Base-by-base conservation (phyloP, 2,888 invertebrate genomes). In the Agapetus fuscipes region DNA sequence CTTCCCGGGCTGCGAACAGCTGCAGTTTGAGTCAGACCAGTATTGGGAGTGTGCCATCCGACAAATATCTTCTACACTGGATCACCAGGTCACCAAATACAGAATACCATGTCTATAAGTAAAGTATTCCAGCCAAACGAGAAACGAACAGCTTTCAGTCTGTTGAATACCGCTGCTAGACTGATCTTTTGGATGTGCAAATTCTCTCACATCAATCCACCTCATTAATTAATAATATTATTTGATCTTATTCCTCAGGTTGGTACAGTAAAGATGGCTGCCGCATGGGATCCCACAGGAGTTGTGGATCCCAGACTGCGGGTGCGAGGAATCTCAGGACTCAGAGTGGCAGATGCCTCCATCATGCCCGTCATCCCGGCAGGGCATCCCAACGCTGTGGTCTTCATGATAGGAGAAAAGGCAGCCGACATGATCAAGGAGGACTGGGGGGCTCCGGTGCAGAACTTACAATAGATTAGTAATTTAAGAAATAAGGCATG, bases 11-110 rank as follows among this genome's bases (percentile, higher is more conserved):
- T 88, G 87, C 53, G 73, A 76, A 49, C 56, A 71, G 32, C 52
- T 71, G 3, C 30, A 50, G 3, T 83, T 82, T 54, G 72, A 71
- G 41, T 76, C 76, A 2, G 78, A 84, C 49, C 59, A 66, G 9
- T 86, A 87, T 55, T 86, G 84, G 84, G 70, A 71, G 34, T 88
- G 87, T 53, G 78, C 78, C 29, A 71, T 82, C 14, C 72, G 78
- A 47, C 75, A 78, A 45, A 73, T 81, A 12, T 79, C 81, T 4
- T 77, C 80, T 37, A 82, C 80, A 31, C 60, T 85, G 48, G 83
- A 83, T 43, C 83, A 83, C 55, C 78, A 80, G 58, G 71, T 71
- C 30, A 12, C 3, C n/a, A n/a, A n/a, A n/a, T n/a, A n/a, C n/a
- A n/a, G n/a, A n/a, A 10, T n/a, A 17, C 2, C 6, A 35, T 32